Conservation (phyloP, 2,888 invertebrate genomes). For the Uropetala carovei region DNA sequence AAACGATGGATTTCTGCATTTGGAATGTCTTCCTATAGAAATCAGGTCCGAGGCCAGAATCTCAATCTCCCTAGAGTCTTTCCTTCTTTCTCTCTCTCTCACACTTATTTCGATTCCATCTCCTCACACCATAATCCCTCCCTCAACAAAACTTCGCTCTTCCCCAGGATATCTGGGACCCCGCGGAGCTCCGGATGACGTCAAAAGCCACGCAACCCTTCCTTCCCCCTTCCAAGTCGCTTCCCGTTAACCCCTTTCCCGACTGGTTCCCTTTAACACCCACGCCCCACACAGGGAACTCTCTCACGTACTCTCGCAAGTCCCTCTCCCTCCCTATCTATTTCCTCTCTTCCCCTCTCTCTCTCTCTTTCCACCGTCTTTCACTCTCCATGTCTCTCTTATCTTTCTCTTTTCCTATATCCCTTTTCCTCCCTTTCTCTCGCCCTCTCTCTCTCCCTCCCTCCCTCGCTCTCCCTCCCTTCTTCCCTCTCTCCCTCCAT, state of each 20-base stretch:
- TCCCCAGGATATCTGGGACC: constrained; percentile 28
- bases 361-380: background rate
- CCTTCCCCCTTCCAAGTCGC: background rate
- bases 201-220: background rate
- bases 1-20: background rate
- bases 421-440: background rate
- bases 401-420: background rate
- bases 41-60: background rate
- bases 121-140: background rate
- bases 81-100: too few species aligned
- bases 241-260: background rate
- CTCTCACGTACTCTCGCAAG: background rate
- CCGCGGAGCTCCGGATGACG: constrained; percentile 19
- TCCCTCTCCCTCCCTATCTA: background rate
- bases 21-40: background rate
- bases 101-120: too few species aligned
- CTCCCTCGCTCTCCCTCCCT: background rate
- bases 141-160: background rate
- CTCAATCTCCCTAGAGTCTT: constrained; percentile 21
- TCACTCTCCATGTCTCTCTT: background rate
- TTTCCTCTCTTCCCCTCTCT: too few species aligned
- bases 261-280: background rate
- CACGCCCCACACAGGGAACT: background rate
- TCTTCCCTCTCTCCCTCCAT: background rate
- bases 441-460: background rate